phyloP scores from a whole-genome alignment of 2,888 invertebrate species.

The Drosophila cracens region DNA sequence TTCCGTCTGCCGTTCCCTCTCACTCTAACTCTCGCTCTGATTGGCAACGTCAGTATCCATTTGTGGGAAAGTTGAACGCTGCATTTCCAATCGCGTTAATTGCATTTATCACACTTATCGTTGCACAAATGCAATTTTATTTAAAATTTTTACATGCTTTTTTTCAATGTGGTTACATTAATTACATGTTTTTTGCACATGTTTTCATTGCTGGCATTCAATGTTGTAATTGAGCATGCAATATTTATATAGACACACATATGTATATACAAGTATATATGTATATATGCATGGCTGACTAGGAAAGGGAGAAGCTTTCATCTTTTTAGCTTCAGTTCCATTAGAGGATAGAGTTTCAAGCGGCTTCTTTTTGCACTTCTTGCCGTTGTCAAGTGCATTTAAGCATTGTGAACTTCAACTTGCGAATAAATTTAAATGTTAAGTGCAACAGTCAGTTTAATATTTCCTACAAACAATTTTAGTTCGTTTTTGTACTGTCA shows the following conservation, averaged over 20 bases:
- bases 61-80: constrained; percentile 19
- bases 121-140: constrained; percentile 6
- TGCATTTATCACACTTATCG: constrained; percentile 48
- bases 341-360: constrained; percentile 40
- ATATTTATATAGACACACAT: constrained; percentile 4
- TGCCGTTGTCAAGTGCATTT: constrained; percentile 46
- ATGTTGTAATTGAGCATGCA: constrained; percentile 22
- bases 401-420: constrained; percentile 21
- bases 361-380: constrained; percentile 33
- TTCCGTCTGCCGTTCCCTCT: not conserved
- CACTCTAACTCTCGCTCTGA: not conserved
- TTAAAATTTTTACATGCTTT: not conserved
- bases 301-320: constrained; percentile 16
- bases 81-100: constrained; percentile 39
- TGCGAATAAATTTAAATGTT: not conserved
- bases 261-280: not conserved
- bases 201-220: not conserved
- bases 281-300: not conserved
- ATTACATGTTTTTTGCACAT: constrained; percentile 20
- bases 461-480: too few species aligned
- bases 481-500: not conserved
- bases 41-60: not conserved
- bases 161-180: constrained; percentile 19
- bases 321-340: constrained; percentile 36
- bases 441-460: not conserved